These are phyloP conservation scores for Cassiopea andromeda DNA, from an alignment of 30 jellyfish, hydroid and myxozoan genomes.

Conservation along the genomic window DNA sequence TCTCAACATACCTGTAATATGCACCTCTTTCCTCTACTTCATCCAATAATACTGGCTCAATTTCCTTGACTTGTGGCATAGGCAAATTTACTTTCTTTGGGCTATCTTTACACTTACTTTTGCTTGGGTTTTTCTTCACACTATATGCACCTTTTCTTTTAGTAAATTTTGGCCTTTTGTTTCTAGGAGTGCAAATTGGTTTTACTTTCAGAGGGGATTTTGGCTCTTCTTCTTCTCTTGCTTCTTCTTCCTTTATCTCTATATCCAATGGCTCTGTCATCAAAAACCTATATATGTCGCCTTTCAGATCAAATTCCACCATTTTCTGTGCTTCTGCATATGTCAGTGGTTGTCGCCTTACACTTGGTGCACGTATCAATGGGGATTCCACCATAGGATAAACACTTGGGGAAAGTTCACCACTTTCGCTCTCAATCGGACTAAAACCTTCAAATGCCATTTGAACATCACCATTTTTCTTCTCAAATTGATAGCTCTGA, in stretches of 20 bases:
- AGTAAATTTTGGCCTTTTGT: conserved; percentile 59
- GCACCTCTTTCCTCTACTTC: conserved; percentile 83
- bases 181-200: conserved; percentile 72
- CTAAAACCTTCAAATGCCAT: conserved; percentile 70
- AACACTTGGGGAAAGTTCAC: conserved; percentile 55
- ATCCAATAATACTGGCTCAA: conserved; percentile 62
- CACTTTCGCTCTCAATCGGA: conserved; percentile 74
- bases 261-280: conserved; percentile 77
- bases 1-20: conserved; percentile 88
- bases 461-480: conserved; percentile 63
- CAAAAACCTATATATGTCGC: conserved; percentile 75
- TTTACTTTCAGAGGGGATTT: conserved; percentile 56
- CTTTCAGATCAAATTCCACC: conserved; percentile 97
- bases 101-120: conserved; percentile 33
- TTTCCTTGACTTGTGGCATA: conserved; percentile 52
- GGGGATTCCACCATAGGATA: conserved; percentile 88
- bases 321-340: conserved; percentile 97
- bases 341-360: conserved; percentile 90
- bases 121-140: conserved; percentile 63
- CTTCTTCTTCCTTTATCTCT: conserved; percentile 61
- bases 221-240: conserved; percentile 65
- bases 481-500: conserved; percentile 66
- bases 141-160: conserved; percentile 63
- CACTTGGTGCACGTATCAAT: conserved; percentile 76
- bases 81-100: conserved; percentile 71